phyloP scores from a whole-genome alignment of 2,113 vertebrate species.

The Mesocricetus auratus region DNA sequence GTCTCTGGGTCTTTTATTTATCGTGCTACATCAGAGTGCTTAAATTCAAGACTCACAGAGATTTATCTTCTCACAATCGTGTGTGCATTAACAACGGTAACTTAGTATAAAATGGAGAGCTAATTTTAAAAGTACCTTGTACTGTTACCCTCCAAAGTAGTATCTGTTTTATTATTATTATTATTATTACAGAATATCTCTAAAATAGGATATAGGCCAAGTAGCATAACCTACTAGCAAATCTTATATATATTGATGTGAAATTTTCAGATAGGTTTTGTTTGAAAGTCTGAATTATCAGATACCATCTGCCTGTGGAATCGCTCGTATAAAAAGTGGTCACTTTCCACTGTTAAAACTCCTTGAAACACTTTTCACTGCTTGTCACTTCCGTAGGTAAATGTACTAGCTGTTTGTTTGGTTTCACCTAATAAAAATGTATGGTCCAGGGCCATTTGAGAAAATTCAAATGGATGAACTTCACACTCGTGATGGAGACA shows the following conservation, averaged over 20 bases:
- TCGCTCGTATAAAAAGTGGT: slow-evolving; percentile 23
- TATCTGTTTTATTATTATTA: background rate
- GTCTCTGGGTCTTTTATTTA: too few relatives aligned
- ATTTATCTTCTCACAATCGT: background rate
- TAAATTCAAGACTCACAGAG: background rate
- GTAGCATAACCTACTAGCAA: background rate
- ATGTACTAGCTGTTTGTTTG: background rate
- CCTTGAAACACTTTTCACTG: slow-evolving; percentile 23
- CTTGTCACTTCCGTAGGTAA: background rate
- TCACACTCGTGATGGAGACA: background rate
- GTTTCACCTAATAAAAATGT: background rate
- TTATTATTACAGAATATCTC: background rate
- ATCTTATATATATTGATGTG: slow-evolving; percentile 52
- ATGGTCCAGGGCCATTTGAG: background rate
- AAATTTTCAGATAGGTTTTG: slow-evolving; percentile 44
- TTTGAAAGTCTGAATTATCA: slow-evolving; percentile 48
- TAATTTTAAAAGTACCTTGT: slow-evolving; percentile 8
- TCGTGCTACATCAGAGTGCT: background rate
- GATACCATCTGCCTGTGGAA: background rate
- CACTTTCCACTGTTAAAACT: background rate
- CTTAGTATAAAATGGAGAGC: slow-evolving; percentile 5
- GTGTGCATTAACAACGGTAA: background rate
- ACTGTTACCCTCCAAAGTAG: slow-evolving; percentile 25
- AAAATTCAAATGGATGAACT: slow-evolving; percentile 34
- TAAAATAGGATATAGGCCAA: background rate